phyloP scores from a whole-genome alignment of 2,113 vertebrate species.

The Haemorhous mexicanus region DNA sequence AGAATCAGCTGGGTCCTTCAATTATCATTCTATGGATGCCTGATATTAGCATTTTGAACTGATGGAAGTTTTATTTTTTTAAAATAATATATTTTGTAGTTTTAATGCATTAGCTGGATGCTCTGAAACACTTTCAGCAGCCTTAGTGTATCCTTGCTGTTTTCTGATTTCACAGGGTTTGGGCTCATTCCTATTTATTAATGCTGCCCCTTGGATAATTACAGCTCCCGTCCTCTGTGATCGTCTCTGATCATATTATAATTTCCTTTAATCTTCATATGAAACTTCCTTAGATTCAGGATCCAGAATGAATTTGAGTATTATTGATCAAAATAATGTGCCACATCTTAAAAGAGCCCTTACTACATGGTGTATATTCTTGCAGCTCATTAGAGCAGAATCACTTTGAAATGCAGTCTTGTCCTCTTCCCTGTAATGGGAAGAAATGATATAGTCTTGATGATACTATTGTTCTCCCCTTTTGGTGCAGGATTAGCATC shows the following conservation, averaged over 20 bases:
- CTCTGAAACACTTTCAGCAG: neutral
- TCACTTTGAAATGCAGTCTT: constrained; percentile 65
- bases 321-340: constrained; percentile 53
- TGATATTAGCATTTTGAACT: neutral
- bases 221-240: neutral
- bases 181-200: constrained; percentile 28
- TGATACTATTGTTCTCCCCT: constrained; percentile 62
- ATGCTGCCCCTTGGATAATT: constrained; percentile 19
- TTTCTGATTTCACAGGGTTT: neutral
- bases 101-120: neutral
- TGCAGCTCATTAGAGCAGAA: constrained; percentile 65
- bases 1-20: neutral
- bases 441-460: constrained; percentile 74
- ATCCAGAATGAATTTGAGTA: constrained; percentile 36
- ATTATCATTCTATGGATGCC: neutral
- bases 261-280: constrained; percentile 41
- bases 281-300: constrained; percentile 16
- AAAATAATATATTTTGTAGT: neutral
- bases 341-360: constrained; percentile 35
- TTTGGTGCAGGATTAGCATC: constrained; percentile 60
- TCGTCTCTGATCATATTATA: neutral
- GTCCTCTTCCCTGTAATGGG: constrained; percentile 66
- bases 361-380: neutral
- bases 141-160: neutral
- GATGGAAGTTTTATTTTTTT: neutral